A percentile compares a stretch with the other conserved stretches of the same genome.
These are phyloP conservation scores for Eupeodes luniger DNA, from an alignment of 2,888 invertebrate species.

Conservation along the genomic window DNA sequence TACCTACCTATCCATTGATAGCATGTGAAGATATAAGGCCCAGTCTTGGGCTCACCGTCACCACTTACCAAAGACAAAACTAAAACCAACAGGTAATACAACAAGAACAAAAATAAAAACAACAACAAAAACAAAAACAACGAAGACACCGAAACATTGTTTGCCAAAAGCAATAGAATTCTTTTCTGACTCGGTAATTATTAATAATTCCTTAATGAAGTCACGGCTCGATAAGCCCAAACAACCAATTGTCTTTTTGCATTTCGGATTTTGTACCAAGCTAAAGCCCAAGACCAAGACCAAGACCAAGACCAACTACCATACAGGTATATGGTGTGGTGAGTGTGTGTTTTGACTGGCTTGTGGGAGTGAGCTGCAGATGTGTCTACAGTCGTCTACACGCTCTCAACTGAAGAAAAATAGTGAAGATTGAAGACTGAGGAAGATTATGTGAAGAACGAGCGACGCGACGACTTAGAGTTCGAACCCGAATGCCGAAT, in stretches of 20 bases:
- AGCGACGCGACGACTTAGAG: conserved; percentile 38
- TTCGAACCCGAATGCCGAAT: not conserved
- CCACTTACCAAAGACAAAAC: conserved; percentile 19
- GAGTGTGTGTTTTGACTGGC: conserved; percentile 25
- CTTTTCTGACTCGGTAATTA: conserved; percentile 76
- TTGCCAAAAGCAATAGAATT: conserved; percentile 61
- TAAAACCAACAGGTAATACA: conserved; percentile 18
- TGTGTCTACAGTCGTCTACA: not conserved
- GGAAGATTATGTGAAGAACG: conserved; percentile 10
- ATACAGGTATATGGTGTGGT: not conserved
- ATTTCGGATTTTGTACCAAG: conserved; percentile 69
- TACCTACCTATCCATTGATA: conserved; percentile 50
- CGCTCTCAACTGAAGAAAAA: not conserved
- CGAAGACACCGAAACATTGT: conserved; percentile 48
- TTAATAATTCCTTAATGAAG: conserved; percentile 78
- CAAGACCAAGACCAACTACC: not conserved
- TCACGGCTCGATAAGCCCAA: conserved; percentile 77
- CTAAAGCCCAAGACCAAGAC: not conserved
- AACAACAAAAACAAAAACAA: conserved; percentile 15
- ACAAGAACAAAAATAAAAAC: conserved; percentile 17
- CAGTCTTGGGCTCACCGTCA: conserved; percentile 23
- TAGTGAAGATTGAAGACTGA: conserved; percentile 12
- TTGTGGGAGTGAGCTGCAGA: conserved; percentile 38
- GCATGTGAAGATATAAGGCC: conserved; percentile 41
- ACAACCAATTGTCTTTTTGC: conserved; percentile 77